Evolutionary conservation across 1,140 invertebrate genomes (phyloP), one percentile per base, ranked within the genome.

Genomic region (Nasonia vitripennis): DNA sequence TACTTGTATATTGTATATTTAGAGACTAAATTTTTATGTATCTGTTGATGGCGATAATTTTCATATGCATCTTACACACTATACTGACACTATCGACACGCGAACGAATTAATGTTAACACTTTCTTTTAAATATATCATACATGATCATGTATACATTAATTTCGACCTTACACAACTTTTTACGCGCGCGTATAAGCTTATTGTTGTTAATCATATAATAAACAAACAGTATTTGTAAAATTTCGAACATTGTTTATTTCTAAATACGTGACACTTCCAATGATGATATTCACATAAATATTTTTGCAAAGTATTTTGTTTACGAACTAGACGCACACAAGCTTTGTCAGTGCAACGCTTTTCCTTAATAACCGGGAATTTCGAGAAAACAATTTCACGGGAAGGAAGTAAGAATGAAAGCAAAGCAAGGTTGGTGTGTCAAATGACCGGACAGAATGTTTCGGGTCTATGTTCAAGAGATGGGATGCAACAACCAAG

Each of bases 1-100:
- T 48, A 81, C 11, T 71, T 87, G 55, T 79, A 78, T 31, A 78
- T 85, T 86, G 79, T 83, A 45, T 85, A 75, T 85, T 83, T 73
- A 83, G 31, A 82, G 20, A 83, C 48, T 51, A 87, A 74, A 62
- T 79, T 81, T 70, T 80, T 78, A 68, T 83, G 34, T 78, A 71
- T 45, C 14, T 68, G 45, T 67, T 14, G 4, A 85, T 80, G 14
- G 67, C 51, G 23, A 80, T 85, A 48, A 81, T 78, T 67, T 78
- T 84, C 87, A 88, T 34, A 51, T 81, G 4, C 55, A 55, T 41
- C 48, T 80, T 41, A 45, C n/a, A 71, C 14, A 27, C n/a, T 70
- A 68, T 70, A 71, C 68, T 71, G 68, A 71, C 55, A 62, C 55
- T 20, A 20, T 20, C 20, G 20, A 6, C 20, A 34, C 68, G 68